Conservation (phyloP, 2,113 vertebrate genomes). For the Harpagus bidentatus region DNA sequence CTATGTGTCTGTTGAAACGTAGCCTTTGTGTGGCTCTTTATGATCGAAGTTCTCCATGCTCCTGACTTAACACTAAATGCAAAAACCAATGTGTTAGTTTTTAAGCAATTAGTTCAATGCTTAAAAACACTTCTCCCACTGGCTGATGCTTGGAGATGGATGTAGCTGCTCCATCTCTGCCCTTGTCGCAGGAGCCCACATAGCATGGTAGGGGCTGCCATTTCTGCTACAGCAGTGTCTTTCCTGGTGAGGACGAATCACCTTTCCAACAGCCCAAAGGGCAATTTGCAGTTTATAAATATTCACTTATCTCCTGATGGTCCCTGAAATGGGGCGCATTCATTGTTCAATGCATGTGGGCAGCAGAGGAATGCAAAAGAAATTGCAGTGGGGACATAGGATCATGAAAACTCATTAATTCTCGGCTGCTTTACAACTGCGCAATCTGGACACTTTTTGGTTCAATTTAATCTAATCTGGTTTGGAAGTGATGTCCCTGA, state of each 20-base stretch:
- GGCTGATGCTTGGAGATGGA: background rate
- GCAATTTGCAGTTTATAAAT: background rate
- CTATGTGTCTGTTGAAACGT: background rate
- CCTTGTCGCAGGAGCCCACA: background rate
- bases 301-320: rapidly evolving
- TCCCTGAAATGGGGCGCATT: background rate
- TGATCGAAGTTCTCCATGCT: background rate
- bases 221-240: background rate
- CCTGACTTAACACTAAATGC: background rate
- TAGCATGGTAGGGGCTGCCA: background rate
- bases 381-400: background rate
- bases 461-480: background rate
- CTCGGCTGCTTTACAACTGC: background rate
- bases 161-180: background rate
- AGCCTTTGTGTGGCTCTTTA: background rate
- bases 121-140: background rate
- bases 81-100: background rate
- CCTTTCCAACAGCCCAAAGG: background rate
- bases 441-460: background rate
- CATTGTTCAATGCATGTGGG: background rate
- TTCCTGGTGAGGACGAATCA: background rate
- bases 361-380: background rate
- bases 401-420: background rate
- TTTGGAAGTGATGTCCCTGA: background rate
- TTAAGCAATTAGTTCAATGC: background rate